Evolutionary conservation across 2,888 invertebrate species (phyloP).

Genomic region (Hyppa rectilinea): DNA sequence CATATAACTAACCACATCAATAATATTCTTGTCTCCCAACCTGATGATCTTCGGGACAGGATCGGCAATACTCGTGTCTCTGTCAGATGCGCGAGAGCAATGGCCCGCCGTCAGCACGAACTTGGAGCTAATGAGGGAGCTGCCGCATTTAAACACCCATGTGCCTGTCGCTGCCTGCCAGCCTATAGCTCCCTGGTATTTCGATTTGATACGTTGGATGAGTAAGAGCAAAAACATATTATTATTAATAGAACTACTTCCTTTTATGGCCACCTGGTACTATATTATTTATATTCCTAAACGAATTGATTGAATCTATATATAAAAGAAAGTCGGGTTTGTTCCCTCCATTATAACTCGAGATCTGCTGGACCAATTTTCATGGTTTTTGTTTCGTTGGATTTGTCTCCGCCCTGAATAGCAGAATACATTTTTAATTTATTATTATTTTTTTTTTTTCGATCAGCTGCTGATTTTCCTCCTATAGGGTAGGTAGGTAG

Average conservation of each 20-base stretch:
- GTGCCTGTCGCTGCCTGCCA: conserved; percentile 74
- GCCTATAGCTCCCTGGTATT: conserved; percentile 74
- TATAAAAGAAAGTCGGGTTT: too few species aligned
- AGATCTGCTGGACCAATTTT: too few species aligned
- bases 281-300: neutral
- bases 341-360: too few species aligned
- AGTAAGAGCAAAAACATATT: neutral
- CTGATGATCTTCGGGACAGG: conserved; percentile 76
- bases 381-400: too few species aligned
- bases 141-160: conserved; percentile 91
- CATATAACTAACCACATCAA: conserved; percentile 47
- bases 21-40: conserved; percentile 77
- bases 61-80: conserved; percentile 71
- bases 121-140: conserved; percentile 91
- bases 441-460: too few species aligned
- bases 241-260: neutral
- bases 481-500: too few species aligned
- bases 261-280: neutral
- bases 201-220: neutral
- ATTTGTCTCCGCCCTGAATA: too few species aligned
- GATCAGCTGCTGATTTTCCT: too few species aligned
- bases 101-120: conserved; percentile 93
- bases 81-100: conserved; percentile 82
- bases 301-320: too few species aligned
- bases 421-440: too few species aligned